Evolutionary conservation across 2,113 vertebrate species (phyloP).

Genomic region (Cryptoleucopteryx plumbea): DNA sequence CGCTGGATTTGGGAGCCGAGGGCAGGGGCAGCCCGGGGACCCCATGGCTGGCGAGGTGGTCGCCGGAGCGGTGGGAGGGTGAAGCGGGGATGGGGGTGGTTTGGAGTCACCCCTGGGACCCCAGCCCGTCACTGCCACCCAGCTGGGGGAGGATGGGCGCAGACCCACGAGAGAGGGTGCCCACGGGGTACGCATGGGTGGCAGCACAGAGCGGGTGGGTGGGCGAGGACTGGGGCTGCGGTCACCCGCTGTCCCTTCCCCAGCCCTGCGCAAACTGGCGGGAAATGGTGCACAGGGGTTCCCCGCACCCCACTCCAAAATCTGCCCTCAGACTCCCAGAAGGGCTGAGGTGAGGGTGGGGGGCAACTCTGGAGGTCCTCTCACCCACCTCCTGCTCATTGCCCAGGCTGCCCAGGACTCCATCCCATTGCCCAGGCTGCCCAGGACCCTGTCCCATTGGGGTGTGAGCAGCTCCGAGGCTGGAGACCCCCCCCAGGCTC

Average conservation of each 20-base stretch:
- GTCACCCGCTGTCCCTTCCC: neutral
- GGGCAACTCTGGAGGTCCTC: neutral
- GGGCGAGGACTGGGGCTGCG: fast-evolving
- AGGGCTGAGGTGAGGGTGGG: neutral
- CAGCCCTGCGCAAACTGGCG: neutral
- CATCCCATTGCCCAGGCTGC: neutral
- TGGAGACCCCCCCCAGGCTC: neutral
- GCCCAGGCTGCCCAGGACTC: neutral
- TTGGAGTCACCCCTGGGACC: neutral
- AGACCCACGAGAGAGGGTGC: neutral
- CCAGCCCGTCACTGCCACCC: fast-evolving
- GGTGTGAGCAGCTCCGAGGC: neutral
- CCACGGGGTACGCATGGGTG: neutral
- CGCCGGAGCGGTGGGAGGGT: fast-evolving
- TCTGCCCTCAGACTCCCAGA: neutral
- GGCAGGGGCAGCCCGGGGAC: neutral
- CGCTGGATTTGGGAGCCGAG: neutral
- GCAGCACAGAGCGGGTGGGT: neutral
- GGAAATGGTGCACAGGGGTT: neutral
- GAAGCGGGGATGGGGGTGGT: fast-evolving
- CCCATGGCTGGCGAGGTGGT: neutral
- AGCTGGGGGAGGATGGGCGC: neutral
- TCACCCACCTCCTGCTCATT: fast-evolving
- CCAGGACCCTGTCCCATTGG: neutral
- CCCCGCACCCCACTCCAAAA: neutral